Percentiles rank a stretch among this genome's conserved stretches.
Conservation (phyloP, 2,888 invertebrate genomes). For the Isotomurus palustris region DNA sequence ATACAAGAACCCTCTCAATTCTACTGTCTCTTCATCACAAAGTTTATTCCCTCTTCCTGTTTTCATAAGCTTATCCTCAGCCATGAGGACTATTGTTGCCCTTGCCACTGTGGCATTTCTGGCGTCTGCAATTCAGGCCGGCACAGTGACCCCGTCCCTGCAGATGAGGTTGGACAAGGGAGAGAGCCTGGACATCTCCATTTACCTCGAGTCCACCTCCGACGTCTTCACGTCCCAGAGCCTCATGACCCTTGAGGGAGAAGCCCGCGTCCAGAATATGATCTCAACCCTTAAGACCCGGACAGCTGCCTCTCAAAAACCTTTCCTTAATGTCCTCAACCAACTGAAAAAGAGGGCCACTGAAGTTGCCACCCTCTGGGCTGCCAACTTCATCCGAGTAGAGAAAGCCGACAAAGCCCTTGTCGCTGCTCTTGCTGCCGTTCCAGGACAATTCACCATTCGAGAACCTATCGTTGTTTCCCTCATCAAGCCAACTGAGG, state of each 20-base stretch:
- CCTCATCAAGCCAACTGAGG: background rate
- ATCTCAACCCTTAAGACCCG: conserved; percentile 1
- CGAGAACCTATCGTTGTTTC: background rate
- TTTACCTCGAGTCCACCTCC: background rate
- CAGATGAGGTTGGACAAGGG: background rate
- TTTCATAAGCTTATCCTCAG: too few relatives aligned
- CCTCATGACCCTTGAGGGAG: background rate
- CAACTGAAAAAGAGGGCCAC: conserved; percentile 1
- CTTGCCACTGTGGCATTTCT: background rate
- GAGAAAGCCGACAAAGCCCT: background rate
- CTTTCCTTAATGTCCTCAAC: background rate
- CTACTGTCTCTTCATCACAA: too few relatives aligned
- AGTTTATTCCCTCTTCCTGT: too few relatives aligned
- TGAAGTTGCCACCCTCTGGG: background rate
- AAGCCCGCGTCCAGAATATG: background rate
- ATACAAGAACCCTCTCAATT: too few relatives aligned
- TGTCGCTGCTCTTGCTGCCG: background rate
- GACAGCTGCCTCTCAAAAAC: background rate
- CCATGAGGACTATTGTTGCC: background rate
- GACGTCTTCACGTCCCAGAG: background rate
- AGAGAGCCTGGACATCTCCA: background rate
- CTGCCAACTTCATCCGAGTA: background rate
- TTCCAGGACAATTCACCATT: background rate
- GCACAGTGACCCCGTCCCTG: background rate
- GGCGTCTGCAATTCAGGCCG: background rate